Percentiles rank a stretch among this genome's conserved stretches.
These are phyloP conservation scores for Pyrocoelia pectoralis DNA, from an alignment of 2,888 invertebrate species.

Conservation along the genomic window DNA sequence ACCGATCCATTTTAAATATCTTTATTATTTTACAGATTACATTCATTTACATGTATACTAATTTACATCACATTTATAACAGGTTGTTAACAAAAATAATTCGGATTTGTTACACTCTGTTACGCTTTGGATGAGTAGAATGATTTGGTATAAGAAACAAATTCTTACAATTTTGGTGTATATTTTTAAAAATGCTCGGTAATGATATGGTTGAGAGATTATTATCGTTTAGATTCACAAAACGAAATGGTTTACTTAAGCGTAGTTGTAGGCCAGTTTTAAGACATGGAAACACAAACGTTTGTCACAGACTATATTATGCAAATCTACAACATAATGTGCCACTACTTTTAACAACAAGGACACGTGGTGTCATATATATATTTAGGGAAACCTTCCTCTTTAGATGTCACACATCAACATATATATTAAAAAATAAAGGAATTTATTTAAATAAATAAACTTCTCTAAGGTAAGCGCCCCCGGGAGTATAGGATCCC, in stretches of 20 bases:
- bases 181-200: background rate
- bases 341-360: background rate
- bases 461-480: background rate
- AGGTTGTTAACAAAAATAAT: slow-evolving; percentile 56
- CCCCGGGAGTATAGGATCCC: background rate
- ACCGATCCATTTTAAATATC: slow-evolving; percentile 11
- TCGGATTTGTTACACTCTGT: slow-evolving; percentile 46
- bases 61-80: slow-evolving; percentile 48
- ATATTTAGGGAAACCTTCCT: background rate
- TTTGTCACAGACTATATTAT: background rate
- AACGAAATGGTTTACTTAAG: too few species aligned
- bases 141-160: slow-evolving; percentile 15
- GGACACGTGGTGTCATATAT: slow-evolving; percentile 1
- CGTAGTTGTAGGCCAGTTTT: too few species aligned
- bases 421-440: background rate
- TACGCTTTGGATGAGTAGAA: slow-evolving; percentile 30
- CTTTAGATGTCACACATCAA: background rate
- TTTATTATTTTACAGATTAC: slow-evolving; percentile 45
- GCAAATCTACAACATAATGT: background rate
- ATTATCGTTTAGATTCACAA: background rate
- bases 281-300: too few species aligned
- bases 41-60: slow-evolving; percentile 57
- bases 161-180: slow-evolving; percentile 3
- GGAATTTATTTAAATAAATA: too few species aligned
- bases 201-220: background rate